These are phyloP conservation scores for Lutraria lutraria DNA, from an alignment of 2,888 invertebrate species.

Conservation along the genomic window DNA sequence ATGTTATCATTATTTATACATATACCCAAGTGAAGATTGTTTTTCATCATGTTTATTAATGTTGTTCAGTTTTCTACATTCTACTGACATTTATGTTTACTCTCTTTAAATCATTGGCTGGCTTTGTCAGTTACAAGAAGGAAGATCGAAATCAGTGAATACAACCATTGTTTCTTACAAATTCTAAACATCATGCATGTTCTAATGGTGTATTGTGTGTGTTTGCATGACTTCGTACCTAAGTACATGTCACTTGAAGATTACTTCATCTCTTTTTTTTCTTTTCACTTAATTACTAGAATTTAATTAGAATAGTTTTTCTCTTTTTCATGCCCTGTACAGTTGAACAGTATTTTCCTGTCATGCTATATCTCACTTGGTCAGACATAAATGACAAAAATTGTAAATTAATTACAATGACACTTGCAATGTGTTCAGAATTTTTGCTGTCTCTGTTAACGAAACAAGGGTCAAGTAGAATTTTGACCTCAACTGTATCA, in stretches of 20 bases:
- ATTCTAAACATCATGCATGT: neutral
- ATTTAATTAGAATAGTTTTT: neutral
- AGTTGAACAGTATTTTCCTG: neutral
- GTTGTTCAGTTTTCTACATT: too few species aligned
- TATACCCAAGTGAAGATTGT: too few species aligned
- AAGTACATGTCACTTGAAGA: neutral
- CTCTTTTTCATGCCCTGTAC: neutral
- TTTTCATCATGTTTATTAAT: too few species aligned
- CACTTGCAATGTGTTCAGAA: neutral
- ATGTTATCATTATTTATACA: too few species aligned
- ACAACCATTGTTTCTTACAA: neutral
- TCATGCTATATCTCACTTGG: neutral
- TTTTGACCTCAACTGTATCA: neutral
- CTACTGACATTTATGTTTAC: too few species aligned
- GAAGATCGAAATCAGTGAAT: too few species aligned
- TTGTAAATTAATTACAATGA: constrained; percentile 8
- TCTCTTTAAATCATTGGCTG: too few species aligned
- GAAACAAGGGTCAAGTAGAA: neutral
- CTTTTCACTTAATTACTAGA: constrained; percentile 7
- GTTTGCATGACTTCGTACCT: constrained; percentile 1
- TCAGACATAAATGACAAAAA: constrained; percentile 4
- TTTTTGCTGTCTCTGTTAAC: constrained; percentile 9
- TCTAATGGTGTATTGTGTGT: neutral
- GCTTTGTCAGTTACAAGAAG: too few species aligned
- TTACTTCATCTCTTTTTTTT: neutral